Evolutionary conservation across 2,113 vertebrate species (phyloP).

Genomic region (Antechinus stuartii): DNA sequence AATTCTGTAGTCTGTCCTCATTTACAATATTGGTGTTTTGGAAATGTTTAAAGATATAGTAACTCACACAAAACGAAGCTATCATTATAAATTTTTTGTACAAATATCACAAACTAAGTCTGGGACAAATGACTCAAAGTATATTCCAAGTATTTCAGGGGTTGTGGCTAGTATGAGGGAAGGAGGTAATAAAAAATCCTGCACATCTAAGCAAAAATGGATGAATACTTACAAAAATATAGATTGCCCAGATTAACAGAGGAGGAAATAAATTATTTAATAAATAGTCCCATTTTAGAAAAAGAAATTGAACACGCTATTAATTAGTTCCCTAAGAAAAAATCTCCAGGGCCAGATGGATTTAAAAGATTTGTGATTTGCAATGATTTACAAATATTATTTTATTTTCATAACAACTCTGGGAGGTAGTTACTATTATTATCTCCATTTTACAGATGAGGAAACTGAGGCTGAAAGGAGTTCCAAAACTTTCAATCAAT

Average conservation of each 20-base stretch:
- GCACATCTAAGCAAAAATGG: too few relatives aligned
- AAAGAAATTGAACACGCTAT: too few relatives aligned
- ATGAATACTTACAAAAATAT: too few relatives aligned
- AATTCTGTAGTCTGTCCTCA: not conserved
- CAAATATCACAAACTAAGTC: not conserved
- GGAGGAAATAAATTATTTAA: too few relatives aligned
- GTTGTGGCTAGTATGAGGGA: not conserved
- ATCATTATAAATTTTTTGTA: not conserved
- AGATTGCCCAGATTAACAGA: too few relatives aligned
- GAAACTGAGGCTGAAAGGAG: not conserved
- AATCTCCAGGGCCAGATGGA: too few relatives aligned
- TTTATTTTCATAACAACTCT: not conserved
- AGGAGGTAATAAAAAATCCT: not conserved
- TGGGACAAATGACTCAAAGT: not conserved
- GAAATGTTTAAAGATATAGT: not conserved
- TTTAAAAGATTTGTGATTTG: too few relatives aligned
- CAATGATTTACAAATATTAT: not conserved
- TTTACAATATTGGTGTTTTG: not conserved
- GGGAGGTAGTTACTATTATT: not conserved
- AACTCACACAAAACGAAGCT: not conserved
- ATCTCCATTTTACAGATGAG: not conserved
- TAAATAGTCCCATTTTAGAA: too few relatives aligned
- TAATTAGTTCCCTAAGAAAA: too few relatives aligned
- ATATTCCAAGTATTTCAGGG: not conserved
- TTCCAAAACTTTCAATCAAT: not conserved